phyloP scores from a whole-genome alignment of 2,888 invertebrate genomes.

The Stomorhina lunata region DNA sequence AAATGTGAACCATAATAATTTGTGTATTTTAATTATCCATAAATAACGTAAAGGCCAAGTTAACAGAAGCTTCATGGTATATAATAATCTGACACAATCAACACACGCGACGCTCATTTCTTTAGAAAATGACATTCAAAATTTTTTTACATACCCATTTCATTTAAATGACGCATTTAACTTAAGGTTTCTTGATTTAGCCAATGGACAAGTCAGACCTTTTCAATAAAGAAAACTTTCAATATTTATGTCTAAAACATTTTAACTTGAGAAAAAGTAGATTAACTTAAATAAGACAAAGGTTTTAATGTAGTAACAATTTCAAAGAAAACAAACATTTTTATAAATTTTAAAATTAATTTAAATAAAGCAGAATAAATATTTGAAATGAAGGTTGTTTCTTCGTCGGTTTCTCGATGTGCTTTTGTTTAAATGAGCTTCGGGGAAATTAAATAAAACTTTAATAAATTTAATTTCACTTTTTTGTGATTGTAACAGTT shows the following conservation, averaged over 20 bases:
- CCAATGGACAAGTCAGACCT: not conserved
- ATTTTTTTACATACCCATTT: too few species aligned
- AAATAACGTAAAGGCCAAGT: not conserved
- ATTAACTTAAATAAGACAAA: not conserved
- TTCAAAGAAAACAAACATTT: not conserved
- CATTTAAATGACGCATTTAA: too few species aligned
- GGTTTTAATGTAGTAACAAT: too few species aligned
- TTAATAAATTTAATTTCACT: not conserved
- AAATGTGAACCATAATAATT: slow-evolving; percentile 7
- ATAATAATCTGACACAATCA: not conserved
- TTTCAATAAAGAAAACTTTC: not conserved
- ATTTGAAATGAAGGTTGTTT: slow-evolving; percentile 9
- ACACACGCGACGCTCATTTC: too few species aligned
- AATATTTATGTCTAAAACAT: not conserved
- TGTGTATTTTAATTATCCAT: not conserved
- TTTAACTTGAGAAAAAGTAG: not conserved
- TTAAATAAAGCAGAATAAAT: not conserved
- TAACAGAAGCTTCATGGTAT: slow-evolving; percentile 3
- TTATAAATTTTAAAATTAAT: not conserved
- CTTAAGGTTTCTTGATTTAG: not conserved
- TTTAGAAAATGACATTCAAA: too few species aligned
- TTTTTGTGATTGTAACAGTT: too few species aligned
- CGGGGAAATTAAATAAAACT: not conserved
- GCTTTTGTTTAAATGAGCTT: not conserved
- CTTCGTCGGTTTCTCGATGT: not conserved